Percentiles rank a stretch among this genome's conserved stretches.
Evolutionary conservation across 2,113 vertebrate species (phyloP).

Genomic region (sheep (Ovis aries)): ARS-UI_Ramb_v3.0 NC_056057.1:30019001-30019500

Average conservation of each 20-base stretch:
- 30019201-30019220: background rate
- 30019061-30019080: background rate
- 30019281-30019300: background rate
- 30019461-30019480: slow-evolving; percentile 25
- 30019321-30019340: slow-evolving; percentile 27
- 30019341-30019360: background rate
- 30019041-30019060: background rate
- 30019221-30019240: background rate
- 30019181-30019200: background rate
- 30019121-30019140: background rate
- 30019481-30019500: background rate
- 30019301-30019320: background rate
- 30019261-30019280: background rate
- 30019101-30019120: background rate
- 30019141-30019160: slow-evolving; percentile 1
- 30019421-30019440: slow-evolving; percentile 16
- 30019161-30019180: background rate
- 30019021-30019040: background rate
- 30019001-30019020: background rate
- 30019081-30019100: background rate
- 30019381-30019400: slow-evolving; percentile 15
- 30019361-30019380: background rate
- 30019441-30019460: background rate
- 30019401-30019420: slow-evolving; percentile 44
- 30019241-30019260: background rate